phyloP scores from a whole-genome alignment of 2,888 invertebrate genomes.

The Acleris sparsana region DNA sequence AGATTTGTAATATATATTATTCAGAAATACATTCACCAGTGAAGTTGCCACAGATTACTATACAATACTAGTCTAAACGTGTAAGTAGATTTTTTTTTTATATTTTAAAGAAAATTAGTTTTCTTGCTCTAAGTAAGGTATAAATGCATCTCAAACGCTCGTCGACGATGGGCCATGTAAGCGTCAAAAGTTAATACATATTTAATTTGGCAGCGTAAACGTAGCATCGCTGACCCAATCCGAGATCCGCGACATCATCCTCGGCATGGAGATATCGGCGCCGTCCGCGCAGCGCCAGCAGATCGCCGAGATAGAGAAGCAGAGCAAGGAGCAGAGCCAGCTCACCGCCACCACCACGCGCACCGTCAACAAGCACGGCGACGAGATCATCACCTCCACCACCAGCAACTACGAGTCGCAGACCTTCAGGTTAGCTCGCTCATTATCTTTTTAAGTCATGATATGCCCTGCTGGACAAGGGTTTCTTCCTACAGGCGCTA shows the following conservation, averaged over 20 bases:
- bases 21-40: too few relatives aligned
- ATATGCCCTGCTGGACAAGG: too few relatives aligned
- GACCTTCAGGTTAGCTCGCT: slow-evolving; percentile 87
- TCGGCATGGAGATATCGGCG: slow-evolving; percentile 99
- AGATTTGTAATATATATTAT: too few relatives aligned
- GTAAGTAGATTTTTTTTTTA: too few relatives aligned
- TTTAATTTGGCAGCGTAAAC: slow-evolving; percentile 88
- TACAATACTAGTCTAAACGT: too few relatives aligned
- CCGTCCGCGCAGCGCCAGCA: slow-evolving; percentile 99
- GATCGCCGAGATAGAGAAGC: slow-evolving; percentile 99
- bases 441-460: too few relatives aligned
- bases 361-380: slow-evolving; percentile 99
- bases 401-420: slow-evolving; percentile 99
- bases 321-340: slow-evolving; percentile 99
- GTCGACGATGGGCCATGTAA: too few relatives aligned
- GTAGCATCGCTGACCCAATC: slow-evolving; percentile 99
- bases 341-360: slow-evolving; percentile 99
- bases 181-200: neutral
- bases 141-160: too few relatives aligned
- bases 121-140: too few relatives aligned
- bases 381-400: slow-evolving; percentile 99
- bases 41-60: too few relatives aligned
- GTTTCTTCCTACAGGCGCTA: neutral
- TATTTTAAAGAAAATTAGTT: too few relatives aligned
- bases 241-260: slow-evolving; percentile 99